These are phyloP conservation scores for Stichopus chloronotus DNA, from an alignment of 35 echinoderm and acorn worm species.

Conservation along the genomic window DNA sequence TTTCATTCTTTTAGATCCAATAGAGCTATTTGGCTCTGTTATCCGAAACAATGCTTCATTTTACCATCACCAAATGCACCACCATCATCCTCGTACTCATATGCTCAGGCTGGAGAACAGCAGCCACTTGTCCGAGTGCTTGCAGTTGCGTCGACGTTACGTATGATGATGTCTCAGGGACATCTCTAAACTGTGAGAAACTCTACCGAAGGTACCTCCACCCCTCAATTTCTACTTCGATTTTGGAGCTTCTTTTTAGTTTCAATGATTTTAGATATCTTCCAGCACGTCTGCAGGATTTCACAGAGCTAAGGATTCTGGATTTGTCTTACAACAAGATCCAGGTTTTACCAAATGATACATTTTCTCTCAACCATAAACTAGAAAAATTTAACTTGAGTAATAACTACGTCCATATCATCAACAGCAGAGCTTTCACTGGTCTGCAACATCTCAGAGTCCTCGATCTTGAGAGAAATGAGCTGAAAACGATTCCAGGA, in stretches of 20 bases:
- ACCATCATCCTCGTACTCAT: not conserved
- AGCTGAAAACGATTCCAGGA: not conserved
- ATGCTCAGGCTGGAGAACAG: not conserved
- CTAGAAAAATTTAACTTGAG: slow-evolving; percentile 1
- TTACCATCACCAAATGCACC: too few species aligned
- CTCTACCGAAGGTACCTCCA: not conserved
- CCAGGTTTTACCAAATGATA: not conserved
- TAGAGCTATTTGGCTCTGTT: too few species aligned
- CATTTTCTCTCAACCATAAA: not conserved
- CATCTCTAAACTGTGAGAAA: not conserved
- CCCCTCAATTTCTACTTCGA: not conserved
- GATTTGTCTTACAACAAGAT: not conserved
- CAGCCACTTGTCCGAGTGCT: not conserved
- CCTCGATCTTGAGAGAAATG: not conserved
- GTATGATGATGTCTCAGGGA: not conserved
- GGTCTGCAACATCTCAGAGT: not conserved
- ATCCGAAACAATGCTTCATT: too few species aligned
- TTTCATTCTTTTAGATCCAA: too few species aligned
- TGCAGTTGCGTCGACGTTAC: not conserved
- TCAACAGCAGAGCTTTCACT: not conserved
- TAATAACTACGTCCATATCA: not conserved
- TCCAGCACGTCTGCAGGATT: not conserved
- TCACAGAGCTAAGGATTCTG: not conserved
- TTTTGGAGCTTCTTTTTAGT: not conserved
- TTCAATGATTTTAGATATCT: not conserved